Evolutionary conservation across 2,888 invertebrate species (phyloP).

Genomic region (Dryocosmus kuriphilus): DNA sequence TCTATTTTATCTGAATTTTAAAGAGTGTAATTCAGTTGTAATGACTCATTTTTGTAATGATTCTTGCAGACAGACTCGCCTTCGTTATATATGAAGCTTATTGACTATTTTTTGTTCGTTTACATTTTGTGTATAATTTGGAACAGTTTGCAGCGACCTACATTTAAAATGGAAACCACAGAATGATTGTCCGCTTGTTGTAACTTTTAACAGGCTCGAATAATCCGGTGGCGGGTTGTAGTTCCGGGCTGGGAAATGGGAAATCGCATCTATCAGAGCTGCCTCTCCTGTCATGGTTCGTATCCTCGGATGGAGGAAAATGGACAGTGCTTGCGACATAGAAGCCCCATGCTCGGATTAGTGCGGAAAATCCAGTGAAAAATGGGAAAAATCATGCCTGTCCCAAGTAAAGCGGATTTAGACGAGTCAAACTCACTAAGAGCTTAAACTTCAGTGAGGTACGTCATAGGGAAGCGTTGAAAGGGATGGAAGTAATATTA

Average conservation of each 20-base stretch:
- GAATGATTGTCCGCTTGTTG: not conserved
- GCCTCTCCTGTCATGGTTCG: constrained; percentile 8
- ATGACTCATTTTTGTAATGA: too few species aligned
- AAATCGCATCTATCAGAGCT: constrained; percentile 19
- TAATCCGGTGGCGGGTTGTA: not conserved
- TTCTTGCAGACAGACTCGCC: too few species aligned
- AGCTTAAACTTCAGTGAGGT: not conserved
- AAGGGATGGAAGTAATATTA: constrained; percentile 13
- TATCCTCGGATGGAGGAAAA: not conserved
- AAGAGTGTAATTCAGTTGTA: too few species aligned
- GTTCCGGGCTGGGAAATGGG: not conserved
- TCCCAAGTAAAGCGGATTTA: constrained; percentile 5
- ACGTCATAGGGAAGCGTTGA: not conserved
- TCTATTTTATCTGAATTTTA: too few species aligned
- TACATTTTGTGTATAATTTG: not conserved
- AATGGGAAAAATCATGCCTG: constrained; percentile 23
- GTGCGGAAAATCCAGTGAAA: constrained; percentile 20
- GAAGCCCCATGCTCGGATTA: constrained; percentile 19
- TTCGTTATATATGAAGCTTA: too few species aligned
- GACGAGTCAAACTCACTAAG: constrained; percentile 16
- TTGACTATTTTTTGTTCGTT: too few species aligned
- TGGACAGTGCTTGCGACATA: constrained; percentile 6
- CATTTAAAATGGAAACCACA: not conserved
- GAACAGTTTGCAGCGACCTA: not conserved
- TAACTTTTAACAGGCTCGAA: not conserved